phyloP scores from a whole-genome alignment of 1,140 invertebrate species.

The Ceratina australensis region DNA sequence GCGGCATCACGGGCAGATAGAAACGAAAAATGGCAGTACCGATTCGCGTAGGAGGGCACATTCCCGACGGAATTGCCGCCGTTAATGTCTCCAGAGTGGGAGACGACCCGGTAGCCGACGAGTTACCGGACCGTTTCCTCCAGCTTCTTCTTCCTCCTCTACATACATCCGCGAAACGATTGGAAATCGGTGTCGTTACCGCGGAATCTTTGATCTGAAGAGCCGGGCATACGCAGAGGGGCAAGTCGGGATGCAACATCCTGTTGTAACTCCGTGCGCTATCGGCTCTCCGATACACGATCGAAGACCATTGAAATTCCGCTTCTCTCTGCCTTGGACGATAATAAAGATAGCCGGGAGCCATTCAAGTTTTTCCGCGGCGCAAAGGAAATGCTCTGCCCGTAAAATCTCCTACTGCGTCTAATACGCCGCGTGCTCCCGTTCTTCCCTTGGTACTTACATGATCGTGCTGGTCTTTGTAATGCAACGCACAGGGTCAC shows the following conservation, averaged over 20 bases:
- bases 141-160: too few relatives aligned
- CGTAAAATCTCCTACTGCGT: constrained; percentile 7
- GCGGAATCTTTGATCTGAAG: constrained; percentile 39
- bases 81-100: constrained; percentile 6
- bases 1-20: neutral
- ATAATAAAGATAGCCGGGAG: constrained; percentile 43
- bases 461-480: neutral
- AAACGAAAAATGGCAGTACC: neutral
- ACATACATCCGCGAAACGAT: constrained; percentile 6
- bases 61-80: neutral
- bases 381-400: neutral
- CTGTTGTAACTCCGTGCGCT: neutral
- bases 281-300: neutral
- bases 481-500: too few relatives aligned
- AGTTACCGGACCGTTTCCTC: neutral
- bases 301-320: constrained; percentile 29
- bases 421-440: neutral
- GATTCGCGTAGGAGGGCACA: neutral
- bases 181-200: constrained; percentile 19
- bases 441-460: neutral
- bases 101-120: neutral
- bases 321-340: neutral
- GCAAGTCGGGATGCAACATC: neutral
- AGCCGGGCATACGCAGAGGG: neutral
- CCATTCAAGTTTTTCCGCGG: constrained; percentile 17